A percentile compares a stretch with the other conserved stretches of the same genome.
Conservation (phyloP, 2,888 invertebrate species). For the Choreutis nemorana region DNA sequence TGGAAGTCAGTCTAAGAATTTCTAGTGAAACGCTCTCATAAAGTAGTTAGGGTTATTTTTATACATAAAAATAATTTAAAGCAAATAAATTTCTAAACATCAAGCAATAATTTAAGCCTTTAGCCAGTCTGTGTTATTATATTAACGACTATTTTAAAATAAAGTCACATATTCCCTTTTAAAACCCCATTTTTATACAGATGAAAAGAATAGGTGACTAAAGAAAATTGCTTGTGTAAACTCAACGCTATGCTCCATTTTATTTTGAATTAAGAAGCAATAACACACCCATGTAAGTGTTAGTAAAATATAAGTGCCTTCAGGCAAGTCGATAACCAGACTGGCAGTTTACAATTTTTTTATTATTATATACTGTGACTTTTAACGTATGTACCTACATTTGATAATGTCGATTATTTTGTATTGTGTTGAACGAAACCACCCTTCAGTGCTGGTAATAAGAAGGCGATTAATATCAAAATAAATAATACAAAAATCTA, state of each 20-base stretch:
- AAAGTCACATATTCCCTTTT: too few species aligned
- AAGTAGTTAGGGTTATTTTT: too few species aligned
- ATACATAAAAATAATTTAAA: too few species aligned
- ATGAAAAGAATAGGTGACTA: too few species aligned
- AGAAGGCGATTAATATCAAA: slow-evolving; percentile 63
- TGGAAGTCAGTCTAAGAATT: too few species aligned
- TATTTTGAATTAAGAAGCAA: too few species aligned
- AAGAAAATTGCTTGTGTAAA: too few species aligned
- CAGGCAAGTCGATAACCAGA: slow-evolving; percentile 44
- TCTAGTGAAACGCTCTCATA: too few species aligned
- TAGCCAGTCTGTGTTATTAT: slow-evolving; percentile 30
- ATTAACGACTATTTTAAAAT: too few species aligned
- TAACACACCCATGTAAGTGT: too few species aligned
- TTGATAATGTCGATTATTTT: slow-evolving; percentile 30
- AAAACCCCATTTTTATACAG: too few species aligned
- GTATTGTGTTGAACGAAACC: slow-evolving; percentile 61
- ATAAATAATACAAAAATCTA: slow-evolving; percentile 49
- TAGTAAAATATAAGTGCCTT: slow-evolving; percentile 46
- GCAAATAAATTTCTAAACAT: slow-evolving; percentile 24
- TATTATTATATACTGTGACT: slow-evolving; percentile 14
- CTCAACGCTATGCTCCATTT: too few species aligned
- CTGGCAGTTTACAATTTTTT: slow-evolving; percentile 26
- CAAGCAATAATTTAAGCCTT: slow-evolving; percentile 52
- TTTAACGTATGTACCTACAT: neutral
- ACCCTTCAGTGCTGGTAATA: slow-evolving; percentile 55